These are phyloP conservation scores for Heptranchias perlo DNA, from an alignment of 2,113 vertebrate species.

Conservation along the genomic window DNA sequence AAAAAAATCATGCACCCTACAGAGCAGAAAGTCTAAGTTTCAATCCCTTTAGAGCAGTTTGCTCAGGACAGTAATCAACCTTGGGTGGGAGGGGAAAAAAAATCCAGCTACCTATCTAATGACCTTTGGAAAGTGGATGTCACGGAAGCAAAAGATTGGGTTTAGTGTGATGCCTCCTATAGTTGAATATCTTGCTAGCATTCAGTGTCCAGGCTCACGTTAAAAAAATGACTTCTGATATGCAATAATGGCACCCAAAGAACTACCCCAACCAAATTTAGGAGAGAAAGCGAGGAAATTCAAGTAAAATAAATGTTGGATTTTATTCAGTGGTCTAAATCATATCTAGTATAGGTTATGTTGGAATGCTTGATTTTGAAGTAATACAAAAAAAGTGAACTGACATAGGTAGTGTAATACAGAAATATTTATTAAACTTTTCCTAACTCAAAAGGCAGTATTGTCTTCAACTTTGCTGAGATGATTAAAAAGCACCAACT, in stretches of 20 bases:
- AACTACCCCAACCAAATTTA: neutral
- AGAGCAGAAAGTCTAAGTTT: neutral
- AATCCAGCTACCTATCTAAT: neutral
- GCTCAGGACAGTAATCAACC: too few species aligned
- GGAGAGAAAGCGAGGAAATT: neutral
- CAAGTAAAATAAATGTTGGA: neutral
- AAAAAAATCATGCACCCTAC: neutral
- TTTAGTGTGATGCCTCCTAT: too few species aligned
- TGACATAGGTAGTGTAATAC: neutral
- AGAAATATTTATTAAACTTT: neutral
- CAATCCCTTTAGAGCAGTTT: neutral
- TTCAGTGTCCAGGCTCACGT: neutral
- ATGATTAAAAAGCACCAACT: slow-evolving; percentile 7
- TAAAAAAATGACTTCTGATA: neutral
- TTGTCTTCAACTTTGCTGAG: neutral
- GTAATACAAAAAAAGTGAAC: neutral
- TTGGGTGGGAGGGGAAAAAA: neutral
- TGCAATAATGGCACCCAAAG: neutral
- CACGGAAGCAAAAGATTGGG: neutral
- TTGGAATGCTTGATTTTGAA: neutral
- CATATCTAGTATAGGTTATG: neutral
- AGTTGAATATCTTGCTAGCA: neutral
- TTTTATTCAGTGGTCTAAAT: neutral
- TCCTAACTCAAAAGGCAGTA: neutral
- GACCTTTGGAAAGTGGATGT: neutral